A percentile compares a stretch with the other conserved stretches of the same genome.
Conservation (phyloP, 1,140 invertebrate genomes). For the Bicyclus anynana region DNA sequence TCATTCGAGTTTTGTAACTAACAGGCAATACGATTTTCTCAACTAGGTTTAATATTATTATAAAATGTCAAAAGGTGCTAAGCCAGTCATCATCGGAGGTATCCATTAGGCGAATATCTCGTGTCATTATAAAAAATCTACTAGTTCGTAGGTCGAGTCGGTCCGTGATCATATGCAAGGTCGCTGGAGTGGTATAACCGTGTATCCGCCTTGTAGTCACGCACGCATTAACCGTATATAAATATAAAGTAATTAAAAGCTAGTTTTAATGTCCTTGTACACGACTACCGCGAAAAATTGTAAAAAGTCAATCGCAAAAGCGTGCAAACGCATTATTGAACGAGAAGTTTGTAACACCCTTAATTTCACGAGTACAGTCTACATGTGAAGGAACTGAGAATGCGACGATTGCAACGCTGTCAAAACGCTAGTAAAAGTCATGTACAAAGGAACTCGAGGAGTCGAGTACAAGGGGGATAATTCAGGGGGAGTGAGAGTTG, state of each 20-base stretch:
- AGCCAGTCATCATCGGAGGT: conserved; percentile 6
- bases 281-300: background rate
- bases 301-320: background rate
- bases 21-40: conserved; percentile 4
- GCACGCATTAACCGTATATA: too few species aligned
- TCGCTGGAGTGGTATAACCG: background rate
- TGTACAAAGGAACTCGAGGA: background rate
- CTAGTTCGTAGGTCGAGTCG: background rate
- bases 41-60: background rate
- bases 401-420: too few species aligned
- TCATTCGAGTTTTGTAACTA: conserved; percentile 8
- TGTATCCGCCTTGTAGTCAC: background rate
- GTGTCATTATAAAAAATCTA: conserved; percentile 16
- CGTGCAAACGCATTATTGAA: background rate
- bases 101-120: conserved; percentile 8
- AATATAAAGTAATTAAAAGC: background rate
- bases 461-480: background rate
- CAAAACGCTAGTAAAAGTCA: too few species aligned
- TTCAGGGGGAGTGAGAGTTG: background rate
- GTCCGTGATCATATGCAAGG: conserved; percentile 5
- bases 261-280: background rate
- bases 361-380: too few species aligned
- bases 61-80: conserved; percentile 20
- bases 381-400: too few species aligned
- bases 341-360: too few species aligned